Base-by-base conservation (phyloP, 2,888 invertebrate species). In the Mythimna loreyi region DNA sequence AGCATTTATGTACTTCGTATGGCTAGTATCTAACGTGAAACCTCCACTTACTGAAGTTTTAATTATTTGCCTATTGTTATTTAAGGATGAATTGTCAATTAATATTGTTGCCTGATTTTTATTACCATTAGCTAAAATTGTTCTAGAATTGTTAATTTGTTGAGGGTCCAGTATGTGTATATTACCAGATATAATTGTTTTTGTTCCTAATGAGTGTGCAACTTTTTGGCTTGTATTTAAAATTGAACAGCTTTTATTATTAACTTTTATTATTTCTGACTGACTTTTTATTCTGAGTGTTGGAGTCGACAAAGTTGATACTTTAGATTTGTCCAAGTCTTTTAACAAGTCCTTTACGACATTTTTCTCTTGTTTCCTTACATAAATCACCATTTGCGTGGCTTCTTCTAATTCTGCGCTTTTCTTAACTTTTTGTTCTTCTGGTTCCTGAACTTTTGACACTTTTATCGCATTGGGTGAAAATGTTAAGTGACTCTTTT, bases 401-500 rank as follows among this genome's bases (percentile, higher is more conserved):
- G 96, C 96, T 80, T 96, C 96, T 82, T 96, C 96, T 80, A 92
- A 75, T 7, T 89, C 84, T 66, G 53, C 25, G 40, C 28, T 72
- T 67, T 91, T 92, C 81, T 91, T 93, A 8, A 81, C 67, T 63
- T 82, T 82, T 9, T 88, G 74, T 80, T 94, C 93, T 74, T 93
- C 92, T 9, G 89, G 73, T 63, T 94, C 93, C 66, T 92, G 89
- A 25, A 96, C 93, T 83, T 96, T 96, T 30, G 96, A 92, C 55
- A 97, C 95, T 92, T 97, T 97, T 79, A 97, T 97, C 65, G 97
- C 96, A 77, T 97, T 97, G 6, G 97, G 97, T 25, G 97, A 97
- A 89, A 97, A 97, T 43, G 97, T 97, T 87, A 97, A 90, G 87
- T 97, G 97, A 84, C 97, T 97, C 85, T 97, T 97, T 86, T 96